Conservation (phyloP, 23 tunicate species). For the Oikopleura dioica region DNA sequence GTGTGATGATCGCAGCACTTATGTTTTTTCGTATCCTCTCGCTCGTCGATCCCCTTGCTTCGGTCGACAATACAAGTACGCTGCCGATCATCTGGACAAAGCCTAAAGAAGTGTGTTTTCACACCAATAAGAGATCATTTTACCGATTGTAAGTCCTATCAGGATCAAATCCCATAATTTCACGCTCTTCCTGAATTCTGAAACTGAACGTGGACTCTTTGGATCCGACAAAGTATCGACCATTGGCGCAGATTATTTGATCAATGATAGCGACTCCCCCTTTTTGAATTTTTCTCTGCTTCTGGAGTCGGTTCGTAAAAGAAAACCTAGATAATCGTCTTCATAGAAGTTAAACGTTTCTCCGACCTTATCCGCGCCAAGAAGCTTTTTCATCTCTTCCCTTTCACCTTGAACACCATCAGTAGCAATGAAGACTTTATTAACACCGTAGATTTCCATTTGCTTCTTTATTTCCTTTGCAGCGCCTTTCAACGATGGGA, state of each 20-base stretch:
- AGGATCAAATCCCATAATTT: constrained; percentile 68
- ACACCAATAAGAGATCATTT: background rate
- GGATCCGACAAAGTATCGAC: constrained; percentile 60
- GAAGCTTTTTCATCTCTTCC: constrained; percentile 35
- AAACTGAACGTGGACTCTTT: constrained; percentile 87
- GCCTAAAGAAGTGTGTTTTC: background rate
- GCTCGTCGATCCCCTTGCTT: background rate
- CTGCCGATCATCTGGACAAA: background rate
- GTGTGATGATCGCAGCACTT: constrained; percentile 65
- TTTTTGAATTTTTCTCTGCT: constrained; percentile 31
- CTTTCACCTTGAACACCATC: constrained; percentile 79
- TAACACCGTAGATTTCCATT: constrained; percentile 30
- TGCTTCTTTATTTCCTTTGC: constrained; percentile 27
- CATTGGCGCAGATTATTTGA: constrained; percentile 84
- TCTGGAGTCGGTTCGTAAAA: constrained; percentile 47
- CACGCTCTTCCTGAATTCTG: constrained; percentile 79
- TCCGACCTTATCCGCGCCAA: too few species aligned
- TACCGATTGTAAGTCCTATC: constrained; percentile 53
- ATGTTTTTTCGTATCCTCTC: constrained; percentile 24
- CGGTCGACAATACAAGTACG: background rate
- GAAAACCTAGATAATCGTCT: constrained; percentile 33
- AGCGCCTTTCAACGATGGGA: constrained; percentile 35
- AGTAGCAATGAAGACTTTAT: constrained; percentile 74
- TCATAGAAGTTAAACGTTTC: too few species aligned
- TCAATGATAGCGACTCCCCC: constrained; percentile 88